phyloP scores from a whole-genome alignment of 1,140 invertebrate genomes.

The Papilio dardanus region DNA sequence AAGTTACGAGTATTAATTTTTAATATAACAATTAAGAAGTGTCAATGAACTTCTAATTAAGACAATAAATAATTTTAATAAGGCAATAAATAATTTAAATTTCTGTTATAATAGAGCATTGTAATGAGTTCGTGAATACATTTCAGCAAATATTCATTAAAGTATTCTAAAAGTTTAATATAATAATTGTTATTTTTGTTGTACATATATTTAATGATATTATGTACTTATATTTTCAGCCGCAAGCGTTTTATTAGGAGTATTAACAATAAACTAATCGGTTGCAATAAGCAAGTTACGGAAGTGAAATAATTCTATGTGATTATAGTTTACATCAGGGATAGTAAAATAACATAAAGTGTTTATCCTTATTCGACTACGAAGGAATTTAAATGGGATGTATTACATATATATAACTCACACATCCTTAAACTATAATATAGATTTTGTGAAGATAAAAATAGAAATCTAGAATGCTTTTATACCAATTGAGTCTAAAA shows the following conservation, averaged over 20 bases:
- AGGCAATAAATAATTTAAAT: not conserved
- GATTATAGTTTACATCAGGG: not conserved
- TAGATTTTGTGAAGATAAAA: no score
- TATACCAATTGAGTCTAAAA: not conserved
- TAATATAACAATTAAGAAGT: not conserved
- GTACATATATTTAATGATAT: no score
- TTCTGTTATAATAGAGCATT: not conserved
- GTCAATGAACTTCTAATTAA: conserved; percentile 3
- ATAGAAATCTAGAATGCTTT: no score
- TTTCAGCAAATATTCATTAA: not conserved
- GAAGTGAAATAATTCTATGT: not conserved
- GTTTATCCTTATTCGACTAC: no score
- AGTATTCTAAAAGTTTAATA: not conserved
- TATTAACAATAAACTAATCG: no score
- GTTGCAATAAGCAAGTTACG: not conserved
- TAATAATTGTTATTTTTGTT: no score
- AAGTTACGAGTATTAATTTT: not conserved
- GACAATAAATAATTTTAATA: not conserved
- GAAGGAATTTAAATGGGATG: no score
- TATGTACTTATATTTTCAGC: no score
- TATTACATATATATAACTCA: no score
- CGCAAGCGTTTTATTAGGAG: no score
- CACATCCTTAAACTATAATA: no score
- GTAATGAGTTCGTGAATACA: not conserved
- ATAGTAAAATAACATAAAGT: not conserved